Conservation (phyloP, 2,113 vertebrate genomes). For the Phaetusa simplex region DNA sequence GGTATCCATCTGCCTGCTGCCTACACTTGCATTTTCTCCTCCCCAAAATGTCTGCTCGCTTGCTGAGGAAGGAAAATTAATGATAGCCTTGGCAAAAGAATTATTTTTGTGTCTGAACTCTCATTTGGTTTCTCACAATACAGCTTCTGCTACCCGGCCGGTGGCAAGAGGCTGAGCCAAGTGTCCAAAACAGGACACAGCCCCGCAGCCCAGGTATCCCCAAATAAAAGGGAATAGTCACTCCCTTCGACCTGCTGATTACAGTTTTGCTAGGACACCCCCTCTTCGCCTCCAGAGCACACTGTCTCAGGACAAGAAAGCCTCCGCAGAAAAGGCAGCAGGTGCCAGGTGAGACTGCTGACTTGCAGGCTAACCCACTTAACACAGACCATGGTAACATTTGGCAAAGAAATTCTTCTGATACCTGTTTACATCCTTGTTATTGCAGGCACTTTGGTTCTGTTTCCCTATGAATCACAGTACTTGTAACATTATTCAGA, state of each 20-base stretch:
- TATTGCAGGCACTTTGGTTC: not conserved
- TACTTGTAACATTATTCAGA: not conserved
- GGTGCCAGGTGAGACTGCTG: not conserved
- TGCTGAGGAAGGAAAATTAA: not conserved
- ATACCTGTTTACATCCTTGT: not conserved
- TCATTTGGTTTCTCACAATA: not conserved
- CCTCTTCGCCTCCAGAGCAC: no score
- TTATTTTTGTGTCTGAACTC: not conserved
- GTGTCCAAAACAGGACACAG: not conserved
- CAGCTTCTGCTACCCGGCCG: not conserved
- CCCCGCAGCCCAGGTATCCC: no score
- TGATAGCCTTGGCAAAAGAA: not conserved
- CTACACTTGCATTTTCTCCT: not conserved
- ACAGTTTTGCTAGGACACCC: not conserved
- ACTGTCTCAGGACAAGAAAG: not conserved
- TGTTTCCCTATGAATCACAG: not conserved
- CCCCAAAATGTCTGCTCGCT: not conserved
- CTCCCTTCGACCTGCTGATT: not conserved
- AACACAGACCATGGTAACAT: rapidly evolving
- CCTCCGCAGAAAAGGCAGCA: not conserved
- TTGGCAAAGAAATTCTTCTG: not conserved
- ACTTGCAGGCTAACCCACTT: not conserved
- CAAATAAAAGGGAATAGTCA: not conserved
- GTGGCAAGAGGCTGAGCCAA: not conserved
- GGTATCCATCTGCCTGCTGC: not conserved